Percentiles rank a stretch among this genome's conserved stretches.
phyloP scores from a whole-genome alignment of 2,113 vertebrate genomes.

The Anas platyrhynchos region DNA sequence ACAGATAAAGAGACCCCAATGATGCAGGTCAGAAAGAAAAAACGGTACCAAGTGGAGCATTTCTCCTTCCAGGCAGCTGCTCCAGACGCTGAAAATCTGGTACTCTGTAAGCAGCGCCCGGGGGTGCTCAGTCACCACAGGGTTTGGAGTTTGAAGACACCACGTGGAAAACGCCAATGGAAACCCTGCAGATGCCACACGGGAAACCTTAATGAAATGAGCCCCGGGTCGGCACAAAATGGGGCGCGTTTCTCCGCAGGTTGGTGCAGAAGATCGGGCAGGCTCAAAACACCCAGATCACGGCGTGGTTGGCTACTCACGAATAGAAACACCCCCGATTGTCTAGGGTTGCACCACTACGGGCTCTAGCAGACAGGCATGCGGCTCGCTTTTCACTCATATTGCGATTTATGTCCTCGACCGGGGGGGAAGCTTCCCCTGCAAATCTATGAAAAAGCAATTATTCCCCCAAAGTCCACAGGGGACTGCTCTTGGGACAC shows the following conservation, averaged over 20 bases:
- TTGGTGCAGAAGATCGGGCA: neutral
- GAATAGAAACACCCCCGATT: neutral
- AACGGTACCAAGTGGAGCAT: neutral
- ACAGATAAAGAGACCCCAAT: neutral
- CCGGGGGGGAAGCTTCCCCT: neutral
- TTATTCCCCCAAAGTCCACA: neutral
- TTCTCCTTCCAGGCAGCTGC: neutral
- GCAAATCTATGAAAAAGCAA: neutral
- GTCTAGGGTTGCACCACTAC: neutral
- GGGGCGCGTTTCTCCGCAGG: neutral
- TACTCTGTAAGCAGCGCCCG: neutral
- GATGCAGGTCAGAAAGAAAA: neutral
- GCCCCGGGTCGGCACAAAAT: neutral
- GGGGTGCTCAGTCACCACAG: neutral
- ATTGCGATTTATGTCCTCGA: neutral
- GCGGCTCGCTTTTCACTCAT: neutral
- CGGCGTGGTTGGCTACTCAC: neutral
- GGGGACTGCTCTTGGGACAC: neutral
- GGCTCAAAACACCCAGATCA: neutral
- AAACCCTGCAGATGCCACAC: neutral
- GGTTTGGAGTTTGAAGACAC: neutral
- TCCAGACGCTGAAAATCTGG: neutral
- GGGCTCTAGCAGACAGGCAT: neutral
- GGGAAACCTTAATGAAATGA: neutral
- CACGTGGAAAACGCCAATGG: neutral